A percentile compares a stretch with the other conserved stretches of the same genome.
phyloP scores from a whole-genome alignment of 2,113 vertebrate species.

The Geococcyx californianus region DNA sequence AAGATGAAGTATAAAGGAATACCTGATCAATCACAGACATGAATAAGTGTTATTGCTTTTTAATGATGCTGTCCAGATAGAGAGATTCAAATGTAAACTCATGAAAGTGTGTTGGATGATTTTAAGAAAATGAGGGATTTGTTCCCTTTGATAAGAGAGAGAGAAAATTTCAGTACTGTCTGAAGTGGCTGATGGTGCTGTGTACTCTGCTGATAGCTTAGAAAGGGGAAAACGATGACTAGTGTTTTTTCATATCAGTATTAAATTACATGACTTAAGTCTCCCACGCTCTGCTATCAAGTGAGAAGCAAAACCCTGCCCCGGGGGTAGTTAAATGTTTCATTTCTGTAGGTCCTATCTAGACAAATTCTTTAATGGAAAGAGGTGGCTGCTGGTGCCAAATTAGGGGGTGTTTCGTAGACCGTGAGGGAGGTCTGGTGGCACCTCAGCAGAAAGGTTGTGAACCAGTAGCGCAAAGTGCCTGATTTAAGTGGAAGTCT shows the following conservation, averaged over 20 bases:
- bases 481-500: neutral
- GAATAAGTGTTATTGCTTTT: neutral
- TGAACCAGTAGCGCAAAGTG: fast-evolving
- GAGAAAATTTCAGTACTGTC: neutral
- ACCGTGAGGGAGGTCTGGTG: neutral
- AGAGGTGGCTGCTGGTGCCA: fast-evolving
- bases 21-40: neutral
- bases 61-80: neutral
- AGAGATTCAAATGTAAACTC: neutral
- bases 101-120: neutral
- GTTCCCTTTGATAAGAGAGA: neutral
- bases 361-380: neutral
- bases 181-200: neutral
- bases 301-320: neutral
- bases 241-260: slow-evolving; percentile 36
- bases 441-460: neutral
- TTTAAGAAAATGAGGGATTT: neutral
- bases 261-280: neutral
- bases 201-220: neutral
- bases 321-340: neutral
- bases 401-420: neutral
- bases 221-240: slow-evolving; percentile 28
- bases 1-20: neutral
- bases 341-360: neutral
- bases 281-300: neutral